Percentiles rank a stretch among this genome's conserved stretches.
These are phyloP conservation scores for Ariolimax columbianus DNA, from an alignment of 2,888 invertebrate genomes.

Conservation along the genomic window DNA sequence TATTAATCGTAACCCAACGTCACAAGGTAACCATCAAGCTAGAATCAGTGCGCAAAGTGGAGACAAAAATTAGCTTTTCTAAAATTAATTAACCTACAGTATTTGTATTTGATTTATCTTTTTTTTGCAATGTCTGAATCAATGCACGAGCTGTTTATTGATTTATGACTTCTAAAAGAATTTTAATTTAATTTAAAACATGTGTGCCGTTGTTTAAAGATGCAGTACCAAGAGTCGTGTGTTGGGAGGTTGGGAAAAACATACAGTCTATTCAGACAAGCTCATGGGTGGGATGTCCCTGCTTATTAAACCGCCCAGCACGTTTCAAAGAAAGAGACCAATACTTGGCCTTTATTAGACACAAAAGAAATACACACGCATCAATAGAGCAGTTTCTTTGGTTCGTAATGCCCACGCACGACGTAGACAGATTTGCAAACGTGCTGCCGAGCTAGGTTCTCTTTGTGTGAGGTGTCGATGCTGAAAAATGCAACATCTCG, in stretches of 20 bases:
- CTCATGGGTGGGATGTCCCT: background rate
- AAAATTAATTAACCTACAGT: background rate
- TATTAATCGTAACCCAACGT: too few relatives aligned
- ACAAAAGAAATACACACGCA: background rate
- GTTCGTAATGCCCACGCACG: background rate
- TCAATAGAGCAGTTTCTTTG: background rate
- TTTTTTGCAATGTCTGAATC: background rate
- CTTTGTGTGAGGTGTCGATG: constrained; percentile 14
- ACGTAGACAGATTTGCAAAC: background rate
- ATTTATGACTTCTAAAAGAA: background rate
- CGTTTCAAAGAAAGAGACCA: background rate
- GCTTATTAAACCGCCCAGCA: background rate
- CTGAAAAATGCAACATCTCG: background rate
- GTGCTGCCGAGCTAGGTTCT: background rate
- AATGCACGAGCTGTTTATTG: background rate
- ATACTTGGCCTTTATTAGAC: background rate
- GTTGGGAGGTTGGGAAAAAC: background rate
- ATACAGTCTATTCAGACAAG: background rate
- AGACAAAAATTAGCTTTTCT: background rate
- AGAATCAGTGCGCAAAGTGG: too few relatives aligned
- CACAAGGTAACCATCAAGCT: too few relatives aligned
- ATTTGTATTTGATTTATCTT: background rate
- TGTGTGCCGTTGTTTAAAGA: background rate
- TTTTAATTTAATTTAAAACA: background rate
- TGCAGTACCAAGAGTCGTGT: background rate